Conservation (phyloP, 2,888 invertebrate genomes). For the Erebia ligea region DNA sequence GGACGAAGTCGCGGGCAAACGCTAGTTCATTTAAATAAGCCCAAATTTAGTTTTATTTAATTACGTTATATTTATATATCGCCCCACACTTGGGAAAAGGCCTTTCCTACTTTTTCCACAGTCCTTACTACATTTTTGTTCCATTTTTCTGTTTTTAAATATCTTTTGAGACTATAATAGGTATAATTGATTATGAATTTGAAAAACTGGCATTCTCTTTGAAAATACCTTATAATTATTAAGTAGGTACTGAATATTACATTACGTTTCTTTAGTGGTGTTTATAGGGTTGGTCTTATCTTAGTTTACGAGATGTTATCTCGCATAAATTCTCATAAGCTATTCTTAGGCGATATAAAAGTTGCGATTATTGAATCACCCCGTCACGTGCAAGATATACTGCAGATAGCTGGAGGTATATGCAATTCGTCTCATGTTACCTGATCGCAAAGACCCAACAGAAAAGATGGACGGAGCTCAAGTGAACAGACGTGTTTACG, state of each 20-base stretch:
- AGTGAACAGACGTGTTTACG: background rate
- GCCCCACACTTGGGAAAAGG: too few species aligned
- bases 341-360: constrained; percentile 24
- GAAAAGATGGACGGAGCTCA: background rate
- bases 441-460: constrained; percentile 6
- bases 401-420: constrained; percentile 14
- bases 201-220: too few species aligned
- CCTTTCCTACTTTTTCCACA: too few species aligned
- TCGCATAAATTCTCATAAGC: constrained; percentile 10
- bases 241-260: background rate
- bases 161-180: too few species aligned
- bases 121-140: too few species aligned
- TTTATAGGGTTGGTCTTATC: background rate
- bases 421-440: constrained; percentile 21
- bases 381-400: constrained; percentile 19
- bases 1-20: too few species aligned
- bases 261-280: background rate
- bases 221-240: background rate
- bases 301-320: constrained; percentile 13
- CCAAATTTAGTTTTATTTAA: too few species aligned
- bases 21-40: too few species aligned
- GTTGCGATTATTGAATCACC: constrained; percentile 23
- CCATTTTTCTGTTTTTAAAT: too few species aligned
- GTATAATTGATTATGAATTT: too few species aligned
- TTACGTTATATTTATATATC: too few species aligned